Evolutionary conservation across 1,140 invertebrate genomes (phyloP), one percentile per base, ranked within the genome.

Genomic region (Drosophila aff.): DNA sequence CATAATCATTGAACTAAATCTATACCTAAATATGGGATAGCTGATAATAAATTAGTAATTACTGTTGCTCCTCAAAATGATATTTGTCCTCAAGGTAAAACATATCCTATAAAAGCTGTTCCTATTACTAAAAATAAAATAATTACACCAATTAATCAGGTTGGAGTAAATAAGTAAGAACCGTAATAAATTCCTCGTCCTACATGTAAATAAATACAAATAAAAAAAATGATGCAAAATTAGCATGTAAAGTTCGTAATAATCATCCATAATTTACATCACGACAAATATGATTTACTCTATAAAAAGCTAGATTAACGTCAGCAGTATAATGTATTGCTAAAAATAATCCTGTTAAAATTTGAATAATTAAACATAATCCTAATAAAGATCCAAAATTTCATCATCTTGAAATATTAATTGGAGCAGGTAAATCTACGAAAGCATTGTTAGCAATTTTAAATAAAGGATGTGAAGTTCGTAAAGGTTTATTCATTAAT

Each of bases 51-150:
- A 92, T 96, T 96, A 61, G 95, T 96, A 95, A 96, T 96, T 18
- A 96, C 95, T 57, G 95, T 96, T 10, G 95, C 95, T 46, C 95
- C 95, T 94, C 95, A 96, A 92, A 95, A 96, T 21, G 95, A 96
- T 94, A 96, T 96, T 95, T 96, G 95, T 23, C 95, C 95, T 93
- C 95, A 96, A 6, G 95, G 95, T 81, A 96, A 85, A 4, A 96
- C 95, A 94, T 96, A 96, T 1, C 95, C 95, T 94, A 96, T 91
- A 93, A 96, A 96, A 28, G 95, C 95, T 61, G 95, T 95, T 90
- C 65, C 94, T 95, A 96, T 96, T 63, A 94, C 82, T 91, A 95
- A 40, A 81, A 96, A 94, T 82, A 95, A 90, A 93, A 96, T 94
- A 58, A 94, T 89, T 63, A 95, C 85, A 72, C 95, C 95, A 26